Percentiles rank a stretch among this genome's conserved stretches.
phyloP scores from a whole-genome alignment of 2,888 invertebrate species.

The Apamea anceps region DNA sequence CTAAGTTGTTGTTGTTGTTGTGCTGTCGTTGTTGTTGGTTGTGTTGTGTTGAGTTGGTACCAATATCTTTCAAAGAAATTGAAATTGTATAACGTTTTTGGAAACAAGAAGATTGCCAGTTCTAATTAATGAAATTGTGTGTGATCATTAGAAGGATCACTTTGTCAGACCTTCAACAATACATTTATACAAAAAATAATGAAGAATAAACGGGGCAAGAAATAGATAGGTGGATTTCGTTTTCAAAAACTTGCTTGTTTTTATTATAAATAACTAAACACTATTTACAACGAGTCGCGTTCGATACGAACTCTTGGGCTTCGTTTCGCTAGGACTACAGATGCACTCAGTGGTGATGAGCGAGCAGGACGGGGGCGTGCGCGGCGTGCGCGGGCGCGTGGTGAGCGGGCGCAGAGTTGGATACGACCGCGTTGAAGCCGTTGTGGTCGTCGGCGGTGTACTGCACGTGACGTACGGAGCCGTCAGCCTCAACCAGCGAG shows the following conservation, averaged over 20 bases:
- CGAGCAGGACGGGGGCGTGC: conserved; percentile 71
- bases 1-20: not conserved
- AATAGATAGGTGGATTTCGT: conserved; percentile 18
- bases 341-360: conserved; percentile 71
- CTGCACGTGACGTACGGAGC: conserved; percentile 89
- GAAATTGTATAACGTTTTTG: not conserved
- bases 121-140: not conserved
- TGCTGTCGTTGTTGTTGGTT: too few relatives aligned
- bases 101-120: not conserved
- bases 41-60: too few relatives aligned
- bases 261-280: conserved; percentile 64
- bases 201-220: not conserved
- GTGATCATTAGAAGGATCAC: not conserved
- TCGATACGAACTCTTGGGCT: conserved; percentile 43
- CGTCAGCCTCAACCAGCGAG: conserved; percentile 86
- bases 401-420: conserved; percentile 80
- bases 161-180: not conserved
- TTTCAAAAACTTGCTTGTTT: conserved; percentile 41
- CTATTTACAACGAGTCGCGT: conserved; percentile 65
- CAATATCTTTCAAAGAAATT: not conserved
- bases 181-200: not conserved
- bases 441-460: conserved; percentile 89
- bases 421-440: conserved; percentile 85
- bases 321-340: conserved; percentile 50
- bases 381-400: conserved; percentile 63